phyloP scores from a whole-genome alignment of 2,113 vertebrate genomes.

The Triplophysa dalaica region DNA sequence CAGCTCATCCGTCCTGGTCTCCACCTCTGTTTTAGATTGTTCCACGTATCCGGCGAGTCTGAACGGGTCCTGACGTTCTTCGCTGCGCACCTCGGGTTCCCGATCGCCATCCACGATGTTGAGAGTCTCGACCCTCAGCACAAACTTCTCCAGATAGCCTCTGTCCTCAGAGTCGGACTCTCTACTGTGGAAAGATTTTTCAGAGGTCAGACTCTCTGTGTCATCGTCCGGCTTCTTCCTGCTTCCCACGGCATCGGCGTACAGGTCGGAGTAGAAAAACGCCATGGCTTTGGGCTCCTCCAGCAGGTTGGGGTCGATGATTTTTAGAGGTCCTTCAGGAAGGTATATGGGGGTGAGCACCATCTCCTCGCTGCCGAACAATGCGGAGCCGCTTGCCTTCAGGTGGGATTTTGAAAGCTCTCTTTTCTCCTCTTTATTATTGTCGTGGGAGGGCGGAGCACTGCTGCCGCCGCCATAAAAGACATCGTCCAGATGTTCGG shows the following conservation, averaged over 20 bases:
- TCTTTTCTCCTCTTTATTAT: background rate
- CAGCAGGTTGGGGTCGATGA: slow-evolving; percentile 81
- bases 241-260: slow-evolving; percentile 81
- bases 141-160: slow-evolving; percentile 90
- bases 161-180: slow-evolving; percentile 84
- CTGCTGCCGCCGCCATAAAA: slow-evolving; percentile 75
- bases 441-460: background rate
- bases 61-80: background rate
- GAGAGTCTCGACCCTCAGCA: slow-evolving; percentile 86
- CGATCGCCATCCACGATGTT: slow-evolving; percentile 51
- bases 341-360: slow-evolving; percentile 81
- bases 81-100: slow-evolving; percentile 40
- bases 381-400: slow-evolving; percentile 76
- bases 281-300: slow-evolving; percentile 88
- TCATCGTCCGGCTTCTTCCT: slow-evolving; percentile 76
- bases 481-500: slow-evolving; percentile 81
- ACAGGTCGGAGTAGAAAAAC: slow-evolving; percentile 90
- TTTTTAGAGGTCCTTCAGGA: slow-evolving; percentile 79
- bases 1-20: slow-evolving; percentile 32
- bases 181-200: slow-evolving; percentile 83
- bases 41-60: slow-evolving; percentile 32
- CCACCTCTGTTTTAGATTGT: slow-evolving; percentile 36
- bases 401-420: slow-evolving; percentile 50
- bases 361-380: slow-evolving; percentile 82
- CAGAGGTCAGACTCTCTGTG: slow-evolving; percentile 79